phyloP scores from a whole-genome alignment of 2,797 vertebrate species.

The Crocidura indochinensis region DNA sequence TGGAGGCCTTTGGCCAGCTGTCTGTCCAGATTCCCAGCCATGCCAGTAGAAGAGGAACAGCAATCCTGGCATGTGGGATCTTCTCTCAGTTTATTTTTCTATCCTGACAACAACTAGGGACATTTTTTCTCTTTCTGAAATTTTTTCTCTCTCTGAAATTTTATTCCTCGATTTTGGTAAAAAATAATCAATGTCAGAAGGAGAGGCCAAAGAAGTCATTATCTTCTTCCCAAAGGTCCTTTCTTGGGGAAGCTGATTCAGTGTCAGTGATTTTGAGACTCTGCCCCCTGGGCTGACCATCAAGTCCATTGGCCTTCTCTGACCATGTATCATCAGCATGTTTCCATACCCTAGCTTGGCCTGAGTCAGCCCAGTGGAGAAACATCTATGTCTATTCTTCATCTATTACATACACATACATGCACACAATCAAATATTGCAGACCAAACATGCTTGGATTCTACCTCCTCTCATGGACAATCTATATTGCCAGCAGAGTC shows the following conservation, averaged over 20 bases:
- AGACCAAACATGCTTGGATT: too few relatives aligned
- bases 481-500: neutral
- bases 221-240: conserved; percentile 7
- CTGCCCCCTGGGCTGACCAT: neutral
- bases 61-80: too few relatives aligned
- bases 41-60: too few relatives aligned
- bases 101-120: too few relatives aligned
- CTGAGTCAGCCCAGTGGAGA: fast-evolving
- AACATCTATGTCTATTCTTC: neutral
- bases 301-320: neutral
- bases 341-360: neutral
- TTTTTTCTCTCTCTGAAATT: too few relatives aligned
- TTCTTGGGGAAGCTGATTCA: neutral
- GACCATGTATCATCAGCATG: fast-evolving
- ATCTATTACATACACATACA: too few relatives aligned
- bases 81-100: too few relatives aligned
- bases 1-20: too few relatives aligned
- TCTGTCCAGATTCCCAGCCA: too few relatives aligned
- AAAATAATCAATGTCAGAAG: neutral
- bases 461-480: neutral
- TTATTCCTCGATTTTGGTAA: too few relatives aligned
- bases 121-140: too few relatives aligned
- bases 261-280: neutral
- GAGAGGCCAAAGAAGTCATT: neutral
- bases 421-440: too few relatives aligned